Evolutionary conservation across 2,888 invertebrate genomes (phyloP), one percentile per base, ranked within the genome.

Genomic region (Amiota communis): DNA sequence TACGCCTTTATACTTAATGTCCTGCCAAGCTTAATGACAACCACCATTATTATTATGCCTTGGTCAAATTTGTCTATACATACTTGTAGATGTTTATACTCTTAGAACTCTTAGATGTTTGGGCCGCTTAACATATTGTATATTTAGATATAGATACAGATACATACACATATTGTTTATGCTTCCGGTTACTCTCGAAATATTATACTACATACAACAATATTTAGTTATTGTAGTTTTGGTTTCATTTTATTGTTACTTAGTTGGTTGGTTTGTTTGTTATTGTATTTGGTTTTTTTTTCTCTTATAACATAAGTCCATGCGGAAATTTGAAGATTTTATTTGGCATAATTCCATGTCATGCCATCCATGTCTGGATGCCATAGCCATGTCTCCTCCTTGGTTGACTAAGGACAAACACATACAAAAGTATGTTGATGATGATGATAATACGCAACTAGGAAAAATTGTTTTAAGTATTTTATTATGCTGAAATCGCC

Each of bases 11-110:
- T 36, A 63, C 48, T 48, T 68, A 20, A 51, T 20, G 23, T 68
- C 53, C 51, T 68, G 49, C 20, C 20, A 53, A 13, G 8, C 15
- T 20, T 68, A 23, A 49, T 68, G 67, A 20, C 53, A 23, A 53
- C 51, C 46, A 15, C 64, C 17, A 61, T 61, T 61, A 17, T 23
- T 61, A 36, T 36, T 12, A 53, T 53, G 53, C n/a, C 47, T 47
- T 64, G 23, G 11, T 9, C 65, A 48, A 74, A 74, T 72, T 73
- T 67, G 74, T 74, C 75, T 63, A 15, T 17, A 17, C 59, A 15
- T 17, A 17, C 59, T n/a, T 17, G 59, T 15, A 17, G 13, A 51
- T 51, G 4, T n/a, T 51, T n/a, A 51, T n/a, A 13, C 51, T 51
- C 57, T 57, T 10, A 9, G 15, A 9, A n/a, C n/a, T 17, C 3